These are phyloP conservation scores for Cotesia vestalis DNA, from an alignment of 1,140 invertebrate genomes.

Conservation along the genomic window DNA sequence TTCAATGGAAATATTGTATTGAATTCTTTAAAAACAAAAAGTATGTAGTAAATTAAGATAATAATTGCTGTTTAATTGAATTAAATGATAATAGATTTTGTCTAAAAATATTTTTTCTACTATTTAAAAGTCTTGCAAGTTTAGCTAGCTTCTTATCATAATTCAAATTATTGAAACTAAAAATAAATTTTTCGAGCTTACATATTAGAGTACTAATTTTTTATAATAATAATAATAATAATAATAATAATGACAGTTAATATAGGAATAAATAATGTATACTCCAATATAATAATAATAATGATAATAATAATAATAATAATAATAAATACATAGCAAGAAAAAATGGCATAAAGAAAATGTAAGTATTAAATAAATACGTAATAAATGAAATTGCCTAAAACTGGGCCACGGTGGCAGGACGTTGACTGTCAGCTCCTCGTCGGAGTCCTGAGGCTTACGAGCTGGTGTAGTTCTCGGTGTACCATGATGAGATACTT, in stretches of 20 bases:
- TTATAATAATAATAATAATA: neutral
- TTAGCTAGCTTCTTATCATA: too few relatives aligned
- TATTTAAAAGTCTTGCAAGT: too few relatives aligned
- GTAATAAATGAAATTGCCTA: slow-evolving; percentile 68
- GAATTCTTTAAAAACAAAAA: too few relatives aligned
- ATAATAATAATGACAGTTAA: slow-evolving; percentile 6
- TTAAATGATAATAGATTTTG: too few relatives aligned
- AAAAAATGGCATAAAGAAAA: slow-evolving; percentile 60
- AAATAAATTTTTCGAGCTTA: neutral
- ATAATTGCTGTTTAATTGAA: too few relatives aligned
- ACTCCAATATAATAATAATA: slow-evolving; percentile 18
- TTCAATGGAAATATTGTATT: too few relatives aligned
- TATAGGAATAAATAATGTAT: neutral
- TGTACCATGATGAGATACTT: slow-evolving; percentile 60
- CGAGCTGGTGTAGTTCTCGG: slow-evolving; percentile 50
- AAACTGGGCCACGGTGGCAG: slow-evolving; percentile 66
- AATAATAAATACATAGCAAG: slow-evolving; percentile 49
- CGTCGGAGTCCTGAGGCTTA: slow-evolving; percentile 62
- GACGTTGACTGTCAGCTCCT: slow-evolving; percentile 66
- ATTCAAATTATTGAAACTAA: neutral
- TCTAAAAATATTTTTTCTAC: too few relatives aligned
- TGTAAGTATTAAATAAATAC: slow-evolving; percentile 62
- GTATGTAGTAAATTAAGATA: too few relatives aligned
- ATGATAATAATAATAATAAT: slow-evolving; percentile 39
- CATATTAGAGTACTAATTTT: too few relatives aligned